Evolutionary conservation across 2,888 invertebrate genomes (phyloP).

Genomic region (Ellobium chinense): DNA sequence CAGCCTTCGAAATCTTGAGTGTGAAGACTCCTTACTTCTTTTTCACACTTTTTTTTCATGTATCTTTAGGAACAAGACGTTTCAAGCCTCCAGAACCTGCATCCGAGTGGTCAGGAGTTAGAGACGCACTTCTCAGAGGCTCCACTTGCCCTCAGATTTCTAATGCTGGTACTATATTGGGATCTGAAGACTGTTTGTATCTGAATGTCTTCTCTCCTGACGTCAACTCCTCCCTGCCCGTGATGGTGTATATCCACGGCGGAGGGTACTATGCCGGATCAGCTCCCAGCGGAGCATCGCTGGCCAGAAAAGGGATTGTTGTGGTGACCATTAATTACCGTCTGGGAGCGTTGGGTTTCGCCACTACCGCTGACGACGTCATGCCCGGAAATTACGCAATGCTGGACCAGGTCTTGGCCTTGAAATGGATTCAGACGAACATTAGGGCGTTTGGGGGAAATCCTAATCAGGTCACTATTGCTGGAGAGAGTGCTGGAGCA

Average conservation of each 20-base stretch:
- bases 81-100: slow-evolving; percentile 18
- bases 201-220: slow-evolving; percentile 28
- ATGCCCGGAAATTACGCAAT: slow-evolving; percentile 42
- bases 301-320: background rate
- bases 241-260: slow-evolving; percentile 18
- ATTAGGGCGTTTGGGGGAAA: slow-evolving; percentile 8
- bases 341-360: slow-evolving; percentile 4
- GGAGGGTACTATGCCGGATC: background rate
- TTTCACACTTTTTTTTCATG: too few relatives aligned
- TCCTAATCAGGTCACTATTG: background rate
- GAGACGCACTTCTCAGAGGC: background rate
- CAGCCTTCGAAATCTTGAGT: too few relatives aligned
- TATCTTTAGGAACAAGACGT: background rate
- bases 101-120: background rate
- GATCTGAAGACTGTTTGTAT: slow-evolving; percentile 31
- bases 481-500: slow-evolving; percentile 13
- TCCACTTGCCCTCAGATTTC: background rate
- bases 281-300: background rate
- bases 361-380: slow-evolving; percentile 26
- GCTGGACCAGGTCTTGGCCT: slow-evolving; percentile 28
- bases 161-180: background rate
- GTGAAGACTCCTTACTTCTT: too few relatives aligned
- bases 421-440: slow-evolving; percentile 23
- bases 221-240: slow-evolving; percentile 8
- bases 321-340: slow-evolving; percentile 11